Base-by-base conservation (phyloP, 2,797 vertebrate genomes). In the Pangasius krempfi region DNA sequence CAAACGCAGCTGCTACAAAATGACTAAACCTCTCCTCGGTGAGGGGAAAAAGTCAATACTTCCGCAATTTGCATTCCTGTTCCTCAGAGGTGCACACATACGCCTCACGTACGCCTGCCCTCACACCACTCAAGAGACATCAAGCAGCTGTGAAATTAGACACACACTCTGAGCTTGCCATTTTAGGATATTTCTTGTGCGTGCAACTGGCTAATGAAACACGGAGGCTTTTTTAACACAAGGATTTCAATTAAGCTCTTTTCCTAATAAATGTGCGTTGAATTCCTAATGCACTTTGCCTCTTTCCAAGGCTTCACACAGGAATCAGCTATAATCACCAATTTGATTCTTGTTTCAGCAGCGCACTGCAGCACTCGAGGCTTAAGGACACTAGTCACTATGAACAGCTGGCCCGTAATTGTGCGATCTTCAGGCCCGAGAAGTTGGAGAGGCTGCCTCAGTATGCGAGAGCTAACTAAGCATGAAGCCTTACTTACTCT, bases 81-180 rank as follows among this genome's bases (percentile, higher is more conserved):
- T 93, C 91, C 91, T 83, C 58, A 52, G 80, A 79, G 88, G 83
- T 78, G 81, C 33, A 85, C 87, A 72, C 85, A 75, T 81, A 89
- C 73, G 68, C 73, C 50, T 88, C 86, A 84, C 70, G 72, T 78
- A 70, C 50, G 79, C 76, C 64, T 70, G 73, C 84, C 91, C 89
- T 89, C 85, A 90, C 40, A 88, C 89, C 85, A 85, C 90, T 89
- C 88, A 64, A 88, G 90, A 92, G 89, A 90, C 88, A 89, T 94
- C 93, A 94, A 94, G 94, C 92, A 94, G 91, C 93, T 95, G 94
- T 95, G 94, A 95, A 95, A 95, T 95, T 94, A 94, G 95, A 95
- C 89, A 83, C 93, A 93, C 84, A 90, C 91, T 92, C 91, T 88
- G 91, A 88, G 94, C 93, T 87, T 82, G 70, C 93, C 91, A 92